phyloP scores from a whole-genome alignment of 2,113 vertebrate genomes.

The Nannospalax galili region DNA sequence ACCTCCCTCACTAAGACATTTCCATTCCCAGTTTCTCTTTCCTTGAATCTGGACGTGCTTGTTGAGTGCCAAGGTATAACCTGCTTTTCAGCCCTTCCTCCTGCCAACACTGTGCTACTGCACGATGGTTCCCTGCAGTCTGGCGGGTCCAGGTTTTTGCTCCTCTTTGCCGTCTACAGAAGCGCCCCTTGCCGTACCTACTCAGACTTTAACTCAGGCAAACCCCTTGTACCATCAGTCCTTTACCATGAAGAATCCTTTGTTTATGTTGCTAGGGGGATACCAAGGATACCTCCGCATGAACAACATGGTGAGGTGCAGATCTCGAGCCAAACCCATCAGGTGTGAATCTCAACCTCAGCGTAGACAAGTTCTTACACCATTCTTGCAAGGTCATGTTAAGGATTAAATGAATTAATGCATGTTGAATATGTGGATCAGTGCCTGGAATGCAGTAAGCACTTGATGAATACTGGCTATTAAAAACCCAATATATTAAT shows the following conservation, averaged over 20 bases:
- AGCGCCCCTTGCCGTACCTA: not conserved
- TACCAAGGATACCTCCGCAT: not conserved
- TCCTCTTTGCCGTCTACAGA: not conserved
- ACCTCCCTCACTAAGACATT: slow-evolving; percentile 64
- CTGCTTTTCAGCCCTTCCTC: not conserved
- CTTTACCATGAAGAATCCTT: not conserved
- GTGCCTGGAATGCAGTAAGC: not conserved
- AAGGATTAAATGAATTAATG: not conserved
- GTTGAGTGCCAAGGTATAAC: not conserved
- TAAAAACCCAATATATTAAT: too few relatives aligned
- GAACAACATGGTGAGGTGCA: not conserved
- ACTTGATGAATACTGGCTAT: not conserved
- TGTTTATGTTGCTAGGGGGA: not conserved
- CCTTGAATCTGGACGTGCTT: not conserved
- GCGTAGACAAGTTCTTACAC: not conserved
- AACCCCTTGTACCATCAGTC: not conserved
- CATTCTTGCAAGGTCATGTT: not conserved
- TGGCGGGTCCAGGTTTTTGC: not conserved
- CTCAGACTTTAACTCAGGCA: not conserved
- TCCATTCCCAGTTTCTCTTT: slow-evolving; percentile 33
- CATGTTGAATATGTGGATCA: not conserved
- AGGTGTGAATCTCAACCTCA: not conserved
- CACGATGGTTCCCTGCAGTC: not conserved
- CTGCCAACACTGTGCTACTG: not conserved
- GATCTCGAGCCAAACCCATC: not conserved